phyloP scores from a whole-genome alignment of 2,888 invertebrate genomes.

The Lottia scabra region DNA sequence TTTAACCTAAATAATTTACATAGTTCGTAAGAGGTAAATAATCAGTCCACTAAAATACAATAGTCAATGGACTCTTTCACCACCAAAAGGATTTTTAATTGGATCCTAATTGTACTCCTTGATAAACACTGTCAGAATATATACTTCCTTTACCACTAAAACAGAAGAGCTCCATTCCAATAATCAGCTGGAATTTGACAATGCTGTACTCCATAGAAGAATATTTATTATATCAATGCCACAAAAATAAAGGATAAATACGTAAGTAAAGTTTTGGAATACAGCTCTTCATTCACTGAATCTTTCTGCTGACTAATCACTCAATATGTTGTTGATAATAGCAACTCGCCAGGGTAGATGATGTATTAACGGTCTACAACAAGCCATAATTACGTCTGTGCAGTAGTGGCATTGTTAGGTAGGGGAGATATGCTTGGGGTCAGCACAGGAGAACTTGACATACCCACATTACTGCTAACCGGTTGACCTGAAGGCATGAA shows the following conservation, averaged over 20 bases:
- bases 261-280: neutral
- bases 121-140: too few relatives aligned
- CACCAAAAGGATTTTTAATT: neutral
- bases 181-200: too few relatives aligned
- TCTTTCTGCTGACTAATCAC: neutral
- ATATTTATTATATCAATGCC: too few relatives aligned
- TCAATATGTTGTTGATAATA: neutral
- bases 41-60: neutral
- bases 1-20: neutral
- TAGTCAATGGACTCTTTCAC: neutral
- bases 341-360: slow-evolving; percentile 1
- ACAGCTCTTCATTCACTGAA: slow-evolving; percentile 1
- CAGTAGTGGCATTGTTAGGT: slow-evolving; percentile 59
- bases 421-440: slow-evolving; percentile 61
- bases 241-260: too few relatives aligned
- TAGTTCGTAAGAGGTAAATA: neutral
- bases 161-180: too few relatives aligned
- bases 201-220: too few relatives aligned
- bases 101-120: too few relatives aligned
- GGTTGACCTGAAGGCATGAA: slow-evolving; percentile 43
- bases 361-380: slow-evolving; percentile 18
- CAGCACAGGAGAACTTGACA: slow-evolving; percentile 62
- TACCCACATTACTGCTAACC: slow-evolving; percentile 52
- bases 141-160: too few relatives aligned
- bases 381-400: slow-evolving; percentile 41